Conservation (phyloP, 2,113 vertebrate species). For the Strix uralensis region DNA sequence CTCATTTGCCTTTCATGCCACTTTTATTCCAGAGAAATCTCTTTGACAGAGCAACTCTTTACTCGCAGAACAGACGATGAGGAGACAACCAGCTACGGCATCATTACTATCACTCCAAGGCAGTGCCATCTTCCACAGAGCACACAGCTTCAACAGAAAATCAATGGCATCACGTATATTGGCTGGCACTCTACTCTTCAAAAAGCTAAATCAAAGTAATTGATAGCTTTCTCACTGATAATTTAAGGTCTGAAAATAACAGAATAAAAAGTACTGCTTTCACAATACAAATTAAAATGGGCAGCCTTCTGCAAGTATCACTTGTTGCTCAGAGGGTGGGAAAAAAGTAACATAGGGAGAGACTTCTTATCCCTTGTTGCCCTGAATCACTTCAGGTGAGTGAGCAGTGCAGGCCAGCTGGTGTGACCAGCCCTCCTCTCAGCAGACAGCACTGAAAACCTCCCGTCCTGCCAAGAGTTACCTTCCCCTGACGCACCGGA, state of each 20-base stretch:
- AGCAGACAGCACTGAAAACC: neutral
- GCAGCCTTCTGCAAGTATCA: neutral
- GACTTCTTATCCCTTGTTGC: neutral
- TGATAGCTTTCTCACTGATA: neutral
- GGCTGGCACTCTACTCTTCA: neutral
- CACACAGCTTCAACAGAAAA: neutral
- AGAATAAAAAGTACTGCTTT: neutral
- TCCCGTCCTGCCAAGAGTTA: neutral
- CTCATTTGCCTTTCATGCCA: neutral
- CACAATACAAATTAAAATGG: neutral
- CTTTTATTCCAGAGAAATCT: neutral
- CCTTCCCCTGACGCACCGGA: neutral
- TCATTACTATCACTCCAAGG: neutral
- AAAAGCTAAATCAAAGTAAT: neutral
- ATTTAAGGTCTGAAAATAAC: neutral
- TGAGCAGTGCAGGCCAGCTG: neutral
- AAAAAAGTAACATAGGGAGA: neutral
- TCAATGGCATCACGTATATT: neutral
- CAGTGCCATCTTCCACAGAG: neutral
- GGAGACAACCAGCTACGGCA: neutral
- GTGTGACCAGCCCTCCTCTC: neutral
- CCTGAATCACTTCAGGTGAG: neutral
- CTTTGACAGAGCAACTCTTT: neutral
- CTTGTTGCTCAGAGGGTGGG: neutral
- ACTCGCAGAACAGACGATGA: neutral